Evolutionary conservation across 2,113 vertebrate species (phyloP).

Genomic region (Protobothrops flavoviridis): DNA sequence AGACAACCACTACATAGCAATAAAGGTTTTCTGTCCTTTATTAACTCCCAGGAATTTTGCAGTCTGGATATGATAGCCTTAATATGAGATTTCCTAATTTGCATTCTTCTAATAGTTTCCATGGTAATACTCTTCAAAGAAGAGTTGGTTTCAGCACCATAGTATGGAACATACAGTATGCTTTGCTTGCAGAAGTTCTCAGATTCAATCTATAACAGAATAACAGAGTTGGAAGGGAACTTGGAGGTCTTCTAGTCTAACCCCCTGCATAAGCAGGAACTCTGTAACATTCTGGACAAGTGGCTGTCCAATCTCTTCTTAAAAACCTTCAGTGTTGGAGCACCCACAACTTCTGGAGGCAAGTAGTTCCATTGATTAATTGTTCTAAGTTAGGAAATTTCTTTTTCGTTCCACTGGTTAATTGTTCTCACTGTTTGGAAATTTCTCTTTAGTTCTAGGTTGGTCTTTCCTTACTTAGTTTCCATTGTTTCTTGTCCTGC

Average conservation of each 20-base stretch:
- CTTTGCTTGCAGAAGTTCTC: background rate
- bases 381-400: background rate
- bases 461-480: background rate
- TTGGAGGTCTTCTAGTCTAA: background rate
- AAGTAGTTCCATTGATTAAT: background rate
- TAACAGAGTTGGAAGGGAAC: background rate
- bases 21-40: background rate
- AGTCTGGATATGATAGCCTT: background rate
- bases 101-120: background rate
- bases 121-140: background rate
- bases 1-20: background rate
- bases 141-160: background rate
- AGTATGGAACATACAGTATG: background rate
- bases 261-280: background rate
- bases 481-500: background rate
- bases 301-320: background rate
- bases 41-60: background rate
- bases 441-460: background rate
- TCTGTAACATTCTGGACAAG: background rate
- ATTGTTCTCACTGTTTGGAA: background rate
- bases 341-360: background rate
- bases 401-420: background rate
- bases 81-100: background rate
- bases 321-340: background rate
- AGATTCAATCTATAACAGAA: background rate